Conservation (phyloP, 2,888 invertebrate genomes). For the Balanococcus diminutus region DNA sequence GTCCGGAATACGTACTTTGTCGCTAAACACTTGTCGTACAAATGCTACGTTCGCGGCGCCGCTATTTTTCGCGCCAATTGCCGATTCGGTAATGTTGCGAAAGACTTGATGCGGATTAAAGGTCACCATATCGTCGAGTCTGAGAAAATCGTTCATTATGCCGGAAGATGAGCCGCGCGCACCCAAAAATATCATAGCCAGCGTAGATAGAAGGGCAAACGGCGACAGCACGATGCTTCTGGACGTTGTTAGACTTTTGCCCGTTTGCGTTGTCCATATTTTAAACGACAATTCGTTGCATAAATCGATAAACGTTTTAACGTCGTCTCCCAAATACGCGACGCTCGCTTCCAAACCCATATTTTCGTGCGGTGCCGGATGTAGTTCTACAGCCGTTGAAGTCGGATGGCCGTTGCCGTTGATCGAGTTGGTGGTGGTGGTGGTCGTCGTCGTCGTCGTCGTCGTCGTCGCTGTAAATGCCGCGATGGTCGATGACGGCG, state of each 20-base stretch:
- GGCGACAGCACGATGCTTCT: slow-evolving; percentile 82
- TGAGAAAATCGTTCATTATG: slow-evolving; percentile 86
- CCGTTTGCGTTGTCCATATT: slow-evolving; percentile 77
- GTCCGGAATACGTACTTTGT: slow-evolving; percentile 64
- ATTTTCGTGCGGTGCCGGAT: slow-evolving; percentile 67
- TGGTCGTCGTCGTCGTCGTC: not conserved
- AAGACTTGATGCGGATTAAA: slow-evolving; percentile 88
- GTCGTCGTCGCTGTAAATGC: not conserved
- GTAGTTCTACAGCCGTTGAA: slow-evolving; percentile 64
- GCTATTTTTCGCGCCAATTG: slow-evolving; percentile 68
- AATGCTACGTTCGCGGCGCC: slow-evolving; percentile 81
- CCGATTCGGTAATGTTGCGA: slow-evolving; percentile 83
- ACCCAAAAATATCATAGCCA: slow-evolving; percentile 90
- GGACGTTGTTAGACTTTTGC: slow-evolving; percentile 67
- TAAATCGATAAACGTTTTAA: slow-evolving; percentile 76
- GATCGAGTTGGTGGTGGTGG: too few relatives aligned
- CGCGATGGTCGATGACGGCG: not conserved
- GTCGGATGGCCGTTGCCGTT: not conserved
- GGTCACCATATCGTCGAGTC: slow-evolving; percentile 84
- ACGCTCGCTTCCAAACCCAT: slow-evolving; percentile 79
- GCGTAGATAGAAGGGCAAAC: slow-evolving; percentile 81
- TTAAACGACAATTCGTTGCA: slow-evolving; percentile 86
- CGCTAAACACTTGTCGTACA: slow-evolving; percentile 81
- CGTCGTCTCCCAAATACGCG: slow-evolving; percentile 73
- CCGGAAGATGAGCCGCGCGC: slow-evolving; percentile 86